Evolutionary conservation across 2,113 vertebrate species (phyloP), one percentile per base, ranked within the genome.

Genomic region (Erythrocercus mccallii): DNA sequence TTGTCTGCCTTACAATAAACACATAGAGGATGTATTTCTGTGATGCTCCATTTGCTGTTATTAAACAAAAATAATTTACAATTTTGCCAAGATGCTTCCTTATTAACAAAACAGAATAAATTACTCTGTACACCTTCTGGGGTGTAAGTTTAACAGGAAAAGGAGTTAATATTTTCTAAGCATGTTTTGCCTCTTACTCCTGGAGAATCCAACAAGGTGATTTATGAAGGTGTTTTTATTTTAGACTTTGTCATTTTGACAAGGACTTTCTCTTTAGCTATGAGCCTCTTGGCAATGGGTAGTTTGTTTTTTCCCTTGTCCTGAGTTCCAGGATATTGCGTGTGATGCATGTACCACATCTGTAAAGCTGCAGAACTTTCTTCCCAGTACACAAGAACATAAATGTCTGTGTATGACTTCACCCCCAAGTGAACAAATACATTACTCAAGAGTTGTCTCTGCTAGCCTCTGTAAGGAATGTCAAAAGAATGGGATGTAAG

Each of bases 11-110:
- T 81, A 51, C 35, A 92, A 27, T 17, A 91, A 81, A 53, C 35
- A 35, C 22, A 20, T n/a, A 83, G 61, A 95, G 47, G 66, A 77
- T 14, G 2, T 30, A 60, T 78, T 94, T 91, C 65, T 95, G 57
- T 84, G 73, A 72, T 95, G 73, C 61, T 92, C 25, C 14, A 25
- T 79, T 90, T 86, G 56, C 77, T 92, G n/a, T 94, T 92, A 78
- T 22, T 88, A 83, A 88, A 80, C 82, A 84, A 83, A 57, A 77
- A 48, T 56, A 1, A 48, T 61, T 78, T 88, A 64, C 72, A 76
- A 7, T 88, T 88, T 81, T 71, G 37, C 31, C 7, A 28, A 77
- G 58, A 78, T 81, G n/a, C 28, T 86, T 86, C 19, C 40, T 78
- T 68, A 74, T 79, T 84, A 92, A 68, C 40, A 42, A 73, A 94